These are phyloP conservation scores for Plectrocnemia conspersa DNA, from an alignment of 1,140 invertebrate species.

Conservation along the genomic window DNA sequence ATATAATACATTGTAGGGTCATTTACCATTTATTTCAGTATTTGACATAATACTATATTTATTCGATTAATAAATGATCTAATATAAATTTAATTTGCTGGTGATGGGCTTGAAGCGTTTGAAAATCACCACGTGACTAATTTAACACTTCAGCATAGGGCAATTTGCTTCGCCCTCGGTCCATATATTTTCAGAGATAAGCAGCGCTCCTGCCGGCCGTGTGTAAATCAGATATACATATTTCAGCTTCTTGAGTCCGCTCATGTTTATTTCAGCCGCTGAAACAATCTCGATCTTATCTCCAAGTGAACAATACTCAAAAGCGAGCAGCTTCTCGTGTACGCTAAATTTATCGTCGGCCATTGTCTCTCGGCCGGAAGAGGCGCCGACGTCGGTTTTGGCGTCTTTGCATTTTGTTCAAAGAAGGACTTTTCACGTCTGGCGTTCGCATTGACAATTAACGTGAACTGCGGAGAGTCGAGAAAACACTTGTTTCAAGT, in stretches of 20 bases:
- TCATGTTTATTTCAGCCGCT: constrained; percentile 21
- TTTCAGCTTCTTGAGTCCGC: constrained; percentile 17
- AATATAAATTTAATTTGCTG: too few species aligned
- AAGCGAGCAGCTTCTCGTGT: not conserved
- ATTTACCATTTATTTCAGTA: too few species aligned
- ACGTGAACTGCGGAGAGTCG: too few species aligned
- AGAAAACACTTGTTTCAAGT: too few species aligned
- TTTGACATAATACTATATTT: too few species aligned
- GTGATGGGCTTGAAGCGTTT: too few species aligned
- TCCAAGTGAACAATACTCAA: constrained; percentile 19
- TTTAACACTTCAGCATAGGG: too few species aligned
- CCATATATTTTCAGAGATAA: constrained; percentile 17
- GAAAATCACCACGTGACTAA: too few species aligned
- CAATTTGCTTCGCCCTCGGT: not conserved
- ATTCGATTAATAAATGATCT: too few species aligned
- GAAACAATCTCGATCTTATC: constrained; percentile 22
- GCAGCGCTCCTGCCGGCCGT: constrained; percentile 3
- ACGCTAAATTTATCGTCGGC: constrained; percentile 7
- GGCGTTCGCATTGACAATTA: too few species aligned
- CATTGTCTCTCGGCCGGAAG: constrained; percentile 13
- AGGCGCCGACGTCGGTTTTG: not conserved
- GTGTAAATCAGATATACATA: constrained; percentile 22
- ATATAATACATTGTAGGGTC: too few species aligned
- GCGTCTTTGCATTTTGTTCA: not conserved
- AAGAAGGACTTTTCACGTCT: too few species aligned